These are phyloP conservation scores for Dasypogon diadema DNA, from an alignment of 2,888 invertebrate species.

Conservation along the genomic window DNA sequence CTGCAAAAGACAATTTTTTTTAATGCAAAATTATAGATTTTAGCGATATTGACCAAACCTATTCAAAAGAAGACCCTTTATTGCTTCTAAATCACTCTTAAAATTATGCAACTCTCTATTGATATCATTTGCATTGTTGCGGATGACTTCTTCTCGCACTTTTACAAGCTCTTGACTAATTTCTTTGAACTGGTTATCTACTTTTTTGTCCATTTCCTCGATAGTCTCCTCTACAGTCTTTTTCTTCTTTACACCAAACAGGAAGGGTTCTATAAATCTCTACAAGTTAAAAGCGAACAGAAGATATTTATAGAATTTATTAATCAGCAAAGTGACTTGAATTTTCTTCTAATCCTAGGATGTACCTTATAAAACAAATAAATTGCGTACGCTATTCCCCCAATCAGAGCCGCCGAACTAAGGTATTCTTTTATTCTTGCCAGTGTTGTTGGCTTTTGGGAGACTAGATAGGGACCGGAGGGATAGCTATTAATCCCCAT, in stretches of 20 bases:
- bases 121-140: constrained; percentile 68
- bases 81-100: constrained; percentile 78
- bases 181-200: constrained; percentile 73
- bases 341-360: background rate
- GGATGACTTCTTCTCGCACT: constrained; percentile 76
- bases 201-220: constrained; percentile 76
- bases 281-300: constrained; percentile 62
- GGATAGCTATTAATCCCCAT: constrained; percentile 61
- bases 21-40: too few species aligned
- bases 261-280: constrained; percentile 75
- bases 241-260: constrained; percentile 77
- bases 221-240: constrained; percentile 77
- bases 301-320: constrained; percentile 7
- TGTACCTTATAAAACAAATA: constrained; percentile 85
- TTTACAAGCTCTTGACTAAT: constrained; percentile 76
- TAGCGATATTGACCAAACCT: too few species aligned
- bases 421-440: constrained; percentile 76
- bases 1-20: too few species aligned
- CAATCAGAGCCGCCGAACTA: constrained; percentile 79
- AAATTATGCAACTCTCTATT: constrained; percentile 75
- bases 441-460: constrained; percentile 66
- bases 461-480: constrained; percentile 55
- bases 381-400: constrained; percentile 81
- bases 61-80: constrained; percentile 80
- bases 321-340: constrained; percentile 5